Conservation (phyloP, 2,888 invertebrate species). For the Hydraecia micacea region DNA sequence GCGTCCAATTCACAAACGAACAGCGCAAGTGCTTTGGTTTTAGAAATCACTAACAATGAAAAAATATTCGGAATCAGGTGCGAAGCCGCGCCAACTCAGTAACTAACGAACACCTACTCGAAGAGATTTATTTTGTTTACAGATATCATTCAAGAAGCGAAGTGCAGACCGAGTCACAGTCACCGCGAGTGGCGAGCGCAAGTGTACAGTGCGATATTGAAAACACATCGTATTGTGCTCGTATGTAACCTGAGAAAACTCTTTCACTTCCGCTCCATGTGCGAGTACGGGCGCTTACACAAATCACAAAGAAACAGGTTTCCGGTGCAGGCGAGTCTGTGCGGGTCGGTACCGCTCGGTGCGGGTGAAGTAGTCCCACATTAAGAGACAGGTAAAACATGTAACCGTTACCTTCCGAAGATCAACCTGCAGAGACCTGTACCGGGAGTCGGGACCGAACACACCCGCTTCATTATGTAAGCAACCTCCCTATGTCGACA, state of each 20-base stretch:
- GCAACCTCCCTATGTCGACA: not conserved
- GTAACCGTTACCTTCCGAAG: too few relatives aligned
- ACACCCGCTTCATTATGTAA: too few relatives aligned
- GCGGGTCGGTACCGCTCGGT: too few relatives aligned
- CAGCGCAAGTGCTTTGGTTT: conserved; percentile 1
- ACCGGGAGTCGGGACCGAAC: too few relatives aligned
- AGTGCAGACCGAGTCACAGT: conserved; percentile 9
- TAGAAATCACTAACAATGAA: conserved; percentile 13
- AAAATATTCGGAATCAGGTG: conserved; percentile 12
- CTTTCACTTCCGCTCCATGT: too few relatives aligned
- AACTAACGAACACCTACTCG: conserved; percentile 20
- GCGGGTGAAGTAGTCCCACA: too few relatives aligned
- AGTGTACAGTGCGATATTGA: not conserved
- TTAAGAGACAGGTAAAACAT: too few relatives aligned
- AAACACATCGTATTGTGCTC: not conserved
- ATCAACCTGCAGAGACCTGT: too few relatives aligned
- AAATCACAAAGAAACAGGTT: too few relatives aligned
- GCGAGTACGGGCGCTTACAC: too few relatives aligned
- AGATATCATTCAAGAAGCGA: conserved; percentile 29
- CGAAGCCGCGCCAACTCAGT: conserved; percentile 4
- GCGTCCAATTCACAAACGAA: not conserved
- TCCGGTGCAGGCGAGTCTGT: too few relatives aligned
- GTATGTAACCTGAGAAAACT: not conserved
- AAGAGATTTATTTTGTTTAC: conserved; percentile 15
- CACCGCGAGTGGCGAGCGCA: not conserved